phyloP scores from a whole-genome alignment of 2,797 vertebrate species.

The Lacerta bilineata region DNA sequence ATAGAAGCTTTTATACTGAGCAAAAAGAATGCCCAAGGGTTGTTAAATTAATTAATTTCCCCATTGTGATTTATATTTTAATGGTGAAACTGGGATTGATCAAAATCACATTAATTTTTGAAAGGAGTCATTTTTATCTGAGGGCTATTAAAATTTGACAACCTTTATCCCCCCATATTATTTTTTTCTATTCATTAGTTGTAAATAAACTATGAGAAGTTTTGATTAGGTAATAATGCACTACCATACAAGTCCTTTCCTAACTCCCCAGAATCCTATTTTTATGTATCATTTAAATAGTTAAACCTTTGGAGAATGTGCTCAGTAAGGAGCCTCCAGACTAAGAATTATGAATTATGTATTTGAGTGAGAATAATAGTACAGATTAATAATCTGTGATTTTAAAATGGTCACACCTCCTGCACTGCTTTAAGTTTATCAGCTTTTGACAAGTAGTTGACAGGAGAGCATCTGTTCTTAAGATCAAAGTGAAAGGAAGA shows the following conservation, averaged over 20 bases:
- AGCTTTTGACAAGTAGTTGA: constrained; percentile 26
- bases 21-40: not conserved
- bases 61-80: not conserved
- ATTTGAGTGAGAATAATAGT: not conserved
- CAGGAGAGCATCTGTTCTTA: constrained; percentile 19
- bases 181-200: not conserved
- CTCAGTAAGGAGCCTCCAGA: not conserved
- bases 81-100: too few species aligned
- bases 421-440: not conserved
- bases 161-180: not conserved
- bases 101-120: too few species aligned
- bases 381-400: constrained; percentile 1
- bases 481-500: constrained; percentile 24
- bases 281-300: not conserved
- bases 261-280: not conserved
- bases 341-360: not conserved
- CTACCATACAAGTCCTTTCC: not conserved
- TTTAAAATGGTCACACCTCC: constrained; percentile 19
- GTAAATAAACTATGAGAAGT: not conserved
- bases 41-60: not conserved
- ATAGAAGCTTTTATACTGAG: not conserved
- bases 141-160: not conserved
- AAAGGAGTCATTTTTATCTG: not conserved
- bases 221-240: not conserved
- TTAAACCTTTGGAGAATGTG: not conserved